A percentile compares a stretch with the other conserved stretches of the same genome.
Evolutionary conservation across 2,888 invertebrate genomes (phyloP).

Genomic region (Rhodophaea formosa): DNA sequence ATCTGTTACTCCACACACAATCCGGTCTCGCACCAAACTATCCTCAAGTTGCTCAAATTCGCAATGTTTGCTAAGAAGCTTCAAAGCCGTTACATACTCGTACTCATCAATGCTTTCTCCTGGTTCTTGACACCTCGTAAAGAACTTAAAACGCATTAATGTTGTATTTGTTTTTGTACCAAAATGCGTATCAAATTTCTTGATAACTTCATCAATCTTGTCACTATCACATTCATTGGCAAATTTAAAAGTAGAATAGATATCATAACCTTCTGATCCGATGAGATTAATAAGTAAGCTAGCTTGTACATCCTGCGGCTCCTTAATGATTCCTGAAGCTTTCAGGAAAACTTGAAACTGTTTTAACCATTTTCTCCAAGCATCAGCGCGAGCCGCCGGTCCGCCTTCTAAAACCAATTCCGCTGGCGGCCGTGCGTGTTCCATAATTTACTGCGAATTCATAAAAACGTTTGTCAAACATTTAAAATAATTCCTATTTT

Average conservation of each 20-base stretch:
- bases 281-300: not conserved
- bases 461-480: not conserved
- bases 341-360: not conserved
- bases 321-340: not conserved
- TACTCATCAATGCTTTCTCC: not conserved
- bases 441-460: not conserved
- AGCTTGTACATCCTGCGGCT: slow-evolving; percentile 3
- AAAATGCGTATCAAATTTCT: not conserved
- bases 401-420: not conserved
- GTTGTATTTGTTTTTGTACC: not conserved
- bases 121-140: not conserved
- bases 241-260: not conserved
- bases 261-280: not conserved
- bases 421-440: not conserved
- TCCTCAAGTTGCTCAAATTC: not conserved
- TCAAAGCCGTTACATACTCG: not conserved
- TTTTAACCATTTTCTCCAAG: not conserved
- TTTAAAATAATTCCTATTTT: not conserved
- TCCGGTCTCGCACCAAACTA: not conserved
- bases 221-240: too few species aligned
- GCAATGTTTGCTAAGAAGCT: not conserved
- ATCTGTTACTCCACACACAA: not conserved
- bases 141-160: not conserved
- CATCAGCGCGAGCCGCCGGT: not conserved
- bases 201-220: too few species aligned